Percentiles rank a stretch among this genome's conserved stretches.
These are phyloP conservation scores for Dicranocentrus wangi DNA, from an alignment of 2,888 invertebrate species.

Conservation along the genomic window DNA sequence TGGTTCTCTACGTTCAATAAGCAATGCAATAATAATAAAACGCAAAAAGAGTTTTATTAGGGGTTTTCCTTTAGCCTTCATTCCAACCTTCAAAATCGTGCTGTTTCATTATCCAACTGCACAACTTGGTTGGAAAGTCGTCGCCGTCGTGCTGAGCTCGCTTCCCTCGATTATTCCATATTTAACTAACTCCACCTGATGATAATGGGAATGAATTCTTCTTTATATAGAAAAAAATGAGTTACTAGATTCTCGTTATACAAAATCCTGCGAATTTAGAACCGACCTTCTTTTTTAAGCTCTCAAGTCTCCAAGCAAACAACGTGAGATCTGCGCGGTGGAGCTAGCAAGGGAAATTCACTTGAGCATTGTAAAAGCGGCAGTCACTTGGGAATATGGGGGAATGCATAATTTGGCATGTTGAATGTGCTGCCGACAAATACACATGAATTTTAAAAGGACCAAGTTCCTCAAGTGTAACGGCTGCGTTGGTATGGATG, in stretches of 20 bases:
- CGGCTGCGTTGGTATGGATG: not conserved
- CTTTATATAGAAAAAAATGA: not conserved
- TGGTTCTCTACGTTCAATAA: not conserved
- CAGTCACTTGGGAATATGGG: constrained; percentile 22
- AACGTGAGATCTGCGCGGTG: not conserved
- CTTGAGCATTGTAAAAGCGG: constrained; percentile 29
- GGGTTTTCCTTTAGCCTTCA: constrained; percentile 7
- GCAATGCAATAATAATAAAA: not conserved
- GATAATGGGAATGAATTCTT: not conserved
- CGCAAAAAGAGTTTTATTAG: not conserved
- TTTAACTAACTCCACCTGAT: not conserved
- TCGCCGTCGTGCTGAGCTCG: too few species aligned
- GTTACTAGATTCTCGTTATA: not conserved
- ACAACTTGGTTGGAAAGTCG: too few species aligned
- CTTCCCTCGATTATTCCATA: too few species aligned
- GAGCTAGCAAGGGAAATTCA: constrained; percentile 14
- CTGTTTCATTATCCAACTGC: constrained; percentile 19
- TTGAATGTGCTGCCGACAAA: constrained; percentile 25
- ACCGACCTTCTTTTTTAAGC: not conserved
- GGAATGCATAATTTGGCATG: constrained; percentile 43
- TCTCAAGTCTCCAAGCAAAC: not conserved
- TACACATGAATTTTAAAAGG: constrained; percentile 44
- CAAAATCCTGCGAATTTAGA: too few species aligned
- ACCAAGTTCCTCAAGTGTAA: constrained; percentile 13
- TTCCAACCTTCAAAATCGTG: constrained; percentile 28